phyloP scores from a whole-genome alignment of 2,888 invertebrate genomes.

The Bruchidius siliquastri region DNA sequence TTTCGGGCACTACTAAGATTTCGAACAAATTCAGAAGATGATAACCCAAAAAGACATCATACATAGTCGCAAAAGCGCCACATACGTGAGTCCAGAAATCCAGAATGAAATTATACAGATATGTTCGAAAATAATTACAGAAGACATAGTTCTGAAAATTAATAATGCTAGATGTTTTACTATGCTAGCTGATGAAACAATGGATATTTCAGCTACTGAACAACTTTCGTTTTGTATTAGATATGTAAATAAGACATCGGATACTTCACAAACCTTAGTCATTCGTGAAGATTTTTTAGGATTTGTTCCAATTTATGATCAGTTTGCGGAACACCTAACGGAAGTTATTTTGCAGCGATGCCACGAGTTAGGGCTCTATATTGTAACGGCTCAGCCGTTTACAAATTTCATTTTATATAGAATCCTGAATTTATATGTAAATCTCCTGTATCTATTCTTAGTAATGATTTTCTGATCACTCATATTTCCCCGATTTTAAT shows the following conservation, averaged over 20 bases:
- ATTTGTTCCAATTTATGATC: conserved; percentile 1
- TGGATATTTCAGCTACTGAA: conserved; percentile 5
- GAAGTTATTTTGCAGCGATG: conserved; percentile 1
- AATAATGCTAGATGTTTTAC: background rate
- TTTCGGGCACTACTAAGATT: conserved; percentile 13
- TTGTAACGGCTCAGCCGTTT: no score
- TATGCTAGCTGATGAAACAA: background rate
- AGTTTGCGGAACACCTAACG: background rate
- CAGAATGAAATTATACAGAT: conserved; percentile 3
- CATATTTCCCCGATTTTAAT: no score
- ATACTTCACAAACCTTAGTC: background rate
- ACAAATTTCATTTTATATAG: no score
- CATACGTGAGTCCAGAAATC: conserved; percentile 1
- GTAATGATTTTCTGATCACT: no score
- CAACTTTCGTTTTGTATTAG: background rate
- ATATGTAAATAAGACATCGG: no score
- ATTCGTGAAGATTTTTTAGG: conserved; percentile 5
- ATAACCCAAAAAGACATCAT: conserved; percentile 1
- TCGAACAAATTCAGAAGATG: conserved; percentile 11
- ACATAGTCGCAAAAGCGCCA: background rate
- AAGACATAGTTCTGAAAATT: background rate
- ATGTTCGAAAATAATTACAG: background rate
- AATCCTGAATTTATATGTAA: no score
- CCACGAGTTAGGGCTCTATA: background rate
- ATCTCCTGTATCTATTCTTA: no score